Percentiles rank a stretch among this genome's conserved stretches.
phyloP scores from a whole-genome alignment of 2,888 invertebrate species.

The Agrochola lota region DNA sequence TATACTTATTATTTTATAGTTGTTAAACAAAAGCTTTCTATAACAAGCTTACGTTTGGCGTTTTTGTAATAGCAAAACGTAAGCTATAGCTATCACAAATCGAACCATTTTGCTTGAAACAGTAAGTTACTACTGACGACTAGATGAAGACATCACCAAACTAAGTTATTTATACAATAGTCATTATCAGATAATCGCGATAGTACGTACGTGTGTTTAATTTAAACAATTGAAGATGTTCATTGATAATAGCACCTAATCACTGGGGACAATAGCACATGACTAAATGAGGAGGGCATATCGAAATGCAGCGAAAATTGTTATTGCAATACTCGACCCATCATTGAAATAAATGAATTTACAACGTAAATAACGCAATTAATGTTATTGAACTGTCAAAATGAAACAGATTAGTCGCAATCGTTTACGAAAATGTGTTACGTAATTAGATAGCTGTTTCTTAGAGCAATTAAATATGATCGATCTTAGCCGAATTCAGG shows the following conservation, averaged over 20 bases:
- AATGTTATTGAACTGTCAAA: too few species aligned
- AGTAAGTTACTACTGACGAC: conserved; percentile 5
- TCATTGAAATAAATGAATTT: too few species aligned
- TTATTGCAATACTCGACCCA: too few species aligned
- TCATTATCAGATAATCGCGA: conserved; percentile 3
- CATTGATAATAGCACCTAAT: not conserved
- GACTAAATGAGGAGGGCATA: too few species aligned
- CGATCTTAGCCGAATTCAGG: not conserved
- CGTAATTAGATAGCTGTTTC: not conserved
- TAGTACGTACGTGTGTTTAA: conserved; percentile 1
- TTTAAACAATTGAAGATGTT: not conserved
- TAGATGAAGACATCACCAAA: not conserved
- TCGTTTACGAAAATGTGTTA: too few species aligned
- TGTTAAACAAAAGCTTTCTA: too few species aligned
- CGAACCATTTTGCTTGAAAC: conserved; percentile 18
- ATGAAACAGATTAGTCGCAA: too few species aligned
- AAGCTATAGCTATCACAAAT: conserved; percentile 10
- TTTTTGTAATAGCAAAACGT: too few species aligned
- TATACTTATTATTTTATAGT: too few species aligned
- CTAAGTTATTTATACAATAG: not conserved
- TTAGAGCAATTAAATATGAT: not conserved
- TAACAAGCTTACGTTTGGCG: too few species aligned
- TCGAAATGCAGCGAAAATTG: too few species aligned
- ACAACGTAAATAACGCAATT: too few species aligned
- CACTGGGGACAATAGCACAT: not conserved